These are phyloP conservation scores for Notarius lentiginosus DNA, from an alignment of 2,113 vertebrate genomes.

Conservation along the genomic window DNA sequence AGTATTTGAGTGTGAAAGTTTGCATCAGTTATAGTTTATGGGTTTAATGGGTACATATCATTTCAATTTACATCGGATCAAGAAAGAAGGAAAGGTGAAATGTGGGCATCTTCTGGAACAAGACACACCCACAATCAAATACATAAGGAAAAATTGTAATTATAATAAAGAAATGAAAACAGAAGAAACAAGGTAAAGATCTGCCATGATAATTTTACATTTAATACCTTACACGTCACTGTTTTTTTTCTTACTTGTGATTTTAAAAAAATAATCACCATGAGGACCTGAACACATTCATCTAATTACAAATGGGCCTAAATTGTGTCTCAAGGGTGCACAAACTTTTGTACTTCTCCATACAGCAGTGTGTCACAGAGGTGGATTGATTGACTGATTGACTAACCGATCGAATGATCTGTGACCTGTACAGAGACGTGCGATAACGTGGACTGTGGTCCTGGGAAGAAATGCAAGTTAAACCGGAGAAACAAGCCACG, in stretches of 20 bases:
- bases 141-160: neutral
- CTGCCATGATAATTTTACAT: neutral
- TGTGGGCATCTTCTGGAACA: neutral
- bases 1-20: too few species aligned
- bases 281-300: neutral
- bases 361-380: neutral
- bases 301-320: neutral
- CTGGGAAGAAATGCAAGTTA: slow-evolving; percentile 87
- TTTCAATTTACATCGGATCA: neutral
- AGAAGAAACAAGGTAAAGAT: neutral
- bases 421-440: slow-evolving; percentile 76
- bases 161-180: neutral
- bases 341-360: neutral
- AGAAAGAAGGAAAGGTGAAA: neutral
- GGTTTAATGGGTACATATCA: neutral
- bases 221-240: neutral
- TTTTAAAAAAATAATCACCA: neutral
- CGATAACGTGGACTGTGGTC: slow-evolving; percentile 86
- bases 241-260: neutral
- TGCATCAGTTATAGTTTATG: neutral
- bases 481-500: slow-evolving; percentile 88
- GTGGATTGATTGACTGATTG: neutral
- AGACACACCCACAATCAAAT: neutral
- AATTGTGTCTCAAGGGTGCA: neutral
- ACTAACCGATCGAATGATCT: neutral